Evolutionary conservation across 2,113 vertebrate genomes (phyloP).

Genomic region (Nerophis lumbriciformis): DNA sequence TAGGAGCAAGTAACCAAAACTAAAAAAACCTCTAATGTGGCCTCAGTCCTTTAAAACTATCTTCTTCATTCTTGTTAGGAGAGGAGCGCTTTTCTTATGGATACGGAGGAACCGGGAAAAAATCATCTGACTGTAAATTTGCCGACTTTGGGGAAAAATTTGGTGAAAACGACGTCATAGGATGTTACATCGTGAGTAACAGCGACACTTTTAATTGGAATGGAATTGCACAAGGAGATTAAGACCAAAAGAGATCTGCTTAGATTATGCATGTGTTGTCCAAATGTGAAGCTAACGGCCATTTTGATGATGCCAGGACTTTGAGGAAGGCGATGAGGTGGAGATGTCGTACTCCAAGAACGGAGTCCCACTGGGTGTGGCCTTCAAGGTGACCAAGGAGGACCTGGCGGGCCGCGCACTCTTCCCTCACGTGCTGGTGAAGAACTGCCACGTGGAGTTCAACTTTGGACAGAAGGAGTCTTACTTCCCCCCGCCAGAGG

Average conservation of each 20-base stretch:
- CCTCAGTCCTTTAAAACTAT: background rate
- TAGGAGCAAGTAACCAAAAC: conserved; percentile 42
- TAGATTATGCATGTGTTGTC: background rate
- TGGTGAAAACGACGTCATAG: conserved; percentile 84
- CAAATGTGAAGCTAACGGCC: background rate
- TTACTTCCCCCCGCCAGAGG: conserved; percentile 75
- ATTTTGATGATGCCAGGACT: conserved; percentile 68
- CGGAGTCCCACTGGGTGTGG: conserved; percentile 77
- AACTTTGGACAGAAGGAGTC: conserved; percentile 86
- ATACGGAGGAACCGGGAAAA: conserved; percentile 86
- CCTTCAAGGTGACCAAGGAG: conserved; percentile 75
- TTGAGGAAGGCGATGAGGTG: conserved; percentile 79
- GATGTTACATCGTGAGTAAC: conserved; percentile 83
- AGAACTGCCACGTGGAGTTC: conserved; percentile 89
- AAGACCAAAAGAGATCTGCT: background rate
- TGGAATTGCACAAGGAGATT: too few relatives aligned
- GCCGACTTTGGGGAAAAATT: conserved; percentile 85
- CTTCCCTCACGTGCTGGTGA: conserved; percentile 86
- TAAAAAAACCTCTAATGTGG: background rate
- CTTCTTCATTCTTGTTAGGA: conserved; percentile 53
- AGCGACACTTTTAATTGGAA: background rate
- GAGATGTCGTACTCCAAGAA: conserved; percentile 85
- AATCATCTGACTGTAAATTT: conserved; percentile 81
- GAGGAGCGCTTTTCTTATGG: conserved; percentile 86
- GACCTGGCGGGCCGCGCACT: conserved; percentile 75